Evolutionary conservation across 2,113 vertebrate genomes (phyloP).

Genomic region (Chauna torquata): DNA sequence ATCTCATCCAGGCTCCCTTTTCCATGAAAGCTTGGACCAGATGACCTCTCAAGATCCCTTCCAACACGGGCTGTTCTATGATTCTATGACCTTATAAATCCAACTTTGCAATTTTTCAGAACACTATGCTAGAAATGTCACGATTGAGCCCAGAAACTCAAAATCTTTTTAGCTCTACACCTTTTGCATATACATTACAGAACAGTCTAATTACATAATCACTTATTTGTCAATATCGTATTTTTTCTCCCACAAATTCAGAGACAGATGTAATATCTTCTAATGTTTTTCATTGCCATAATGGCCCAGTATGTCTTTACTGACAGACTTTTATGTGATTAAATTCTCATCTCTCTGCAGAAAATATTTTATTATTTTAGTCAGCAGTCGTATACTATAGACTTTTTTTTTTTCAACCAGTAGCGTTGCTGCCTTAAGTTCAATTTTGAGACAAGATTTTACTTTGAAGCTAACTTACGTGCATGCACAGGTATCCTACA

Average conservation of each 20-base stretch:
- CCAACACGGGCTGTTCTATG: background rate
- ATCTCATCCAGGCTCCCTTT: background rate
- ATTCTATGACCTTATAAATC: background rate
- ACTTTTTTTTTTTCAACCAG: background rate
- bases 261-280: background rate
- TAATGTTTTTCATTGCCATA: slow-evolving; percentile 17
- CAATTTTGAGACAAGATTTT: slow-evolving; percentile 9
- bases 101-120: background rate
- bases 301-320: background rate
- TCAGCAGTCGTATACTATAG: background rate
- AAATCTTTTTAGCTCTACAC: background rate
- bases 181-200: background rate
- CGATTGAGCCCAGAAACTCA: background rate
- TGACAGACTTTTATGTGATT: slow-evolving; percentile 8
- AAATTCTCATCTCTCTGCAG: slow-evolving; percentile 15
- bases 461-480: background rate
- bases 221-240: background rate
- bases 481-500: background rate
- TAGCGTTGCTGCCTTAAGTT: background rate
- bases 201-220: background rate
- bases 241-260: background rate
- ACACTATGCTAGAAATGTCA: background rate
- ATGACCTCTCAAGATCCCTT: background rate
- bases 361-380: slow-evolving; percentile 25
- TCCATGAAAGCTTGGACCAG: background rate